A percentile compares a stretch with the other conserved stretches of the same genome.
Conservation (phyloP, 2,888 invertebrate species). For the Trachelus tabidus region DNA sequence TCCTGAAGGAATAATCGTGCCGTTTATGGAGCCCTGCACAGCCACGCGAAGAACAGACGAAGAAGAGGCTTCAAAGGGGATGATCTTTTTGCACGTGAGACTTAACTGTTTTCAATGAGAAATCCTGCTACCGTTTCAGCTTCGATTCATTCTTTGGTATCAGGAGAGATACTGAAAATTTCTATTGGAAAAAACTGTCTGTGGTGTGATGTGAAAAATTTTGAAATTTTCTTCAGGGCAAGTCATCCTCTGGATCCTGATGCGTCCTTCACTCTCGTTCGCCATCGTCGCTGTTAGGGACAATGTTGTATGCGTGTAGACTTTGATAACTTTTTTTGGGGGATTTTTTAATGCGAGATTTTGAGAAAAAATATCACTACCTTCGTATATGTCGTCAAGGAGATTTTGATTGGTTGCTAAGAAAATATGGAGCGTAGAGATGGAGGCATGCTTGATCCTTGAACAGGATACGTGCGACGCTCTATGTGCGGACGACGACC, state of each 20-base stretch:
- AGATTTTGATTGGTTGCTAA: neutral
- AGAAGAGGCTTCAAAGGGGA: neutral
- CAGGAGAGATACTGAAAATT: too few species aligned
- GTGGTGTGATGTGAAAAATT: too few species aligned
- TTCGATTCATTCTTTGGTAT: neutral
- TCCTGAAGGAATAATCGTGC: neutral
- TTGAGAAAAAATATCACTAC: neutral
- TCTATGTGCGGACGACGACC: slow-evolving; percentile 44
- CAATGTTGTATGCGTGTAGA: too few species aligned
- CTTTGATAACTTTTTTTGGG: neutral
- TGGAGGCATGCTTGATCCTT: neutral
- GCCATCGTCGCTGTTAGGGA: neutral
- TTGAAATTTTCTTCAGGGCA: too few species aligned
- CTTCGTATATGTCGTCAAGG: neutral
- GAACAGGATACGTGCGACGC: slow-evolving; percentile 15
- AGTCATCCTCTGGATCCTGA: too few species aligned
- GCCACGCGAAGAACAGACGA: neutral
- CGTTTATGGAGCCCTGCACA: neutral
- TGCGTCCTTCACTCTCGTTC: neutral
- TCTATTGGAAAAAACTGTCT: too few species aligned
- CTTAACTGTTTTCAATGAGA: neutral
- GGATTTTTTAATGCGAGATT: neutral
- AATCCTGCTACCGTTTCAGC: neutral
- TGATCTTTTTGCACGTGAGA: neutral
- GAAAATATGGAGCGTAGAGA: neutral